Evolutionary conservation across 2,888 invertebrate genomes (phyloP), one percentile per base, ranked within the genome.

Genomic region (Epinotia demarniana): DNA sequence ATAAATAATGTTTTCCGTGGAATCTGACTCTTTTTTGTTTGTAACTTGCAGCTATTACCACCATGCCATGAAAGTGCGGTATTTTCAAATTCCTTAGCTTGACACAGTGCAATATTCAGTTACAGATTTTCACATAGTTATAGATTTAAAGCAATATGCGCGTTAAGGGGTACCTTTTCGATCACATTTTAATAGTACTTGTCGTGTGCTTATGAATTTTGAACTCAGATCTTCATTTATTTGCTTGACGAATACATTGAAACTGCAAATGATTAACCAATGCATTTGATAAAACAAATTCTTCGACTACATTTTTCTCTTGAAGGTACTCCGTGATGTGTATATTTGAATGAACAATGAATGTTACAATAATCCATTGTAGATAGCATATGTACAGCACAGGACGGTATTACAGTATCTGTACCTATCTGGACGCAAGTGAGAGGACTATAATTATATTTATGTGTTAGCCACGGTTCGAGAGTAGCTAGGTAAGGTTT

Each of bases 401-500:
- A 86, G 78, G 79, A 82, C 80, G 85, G 85, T 87, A 85, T 86
- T 86, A 82, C 82, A 82, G 82, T 79, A 87, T 88, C 87, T 87
- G 86, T 89, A 90, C 86, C 89, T 88, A 88, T 83, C 87, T 58
- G 74, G 89, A 86, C 85, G 81, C 86, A 88, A 86, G 90, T 90
- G 92, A 91, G 86, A 89, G 87, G 89, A 90, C 88, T 91, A 92
- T 92, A 90, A 90, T 89, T 84, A 88, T 90, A 89, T 89, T 85
- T 88, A 89, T 84, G 87, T 89, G 88, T 88, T 89, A 89, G 86
- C 90, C 89, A 87, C 86, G 87, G 80, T n/a, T 79, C 86, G 86
- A 89, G 87, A 87, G 86, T 90, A 91, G 89, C 88, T 93, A 90
- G 94, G 93, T 94, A 92, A 94, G 92, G 91, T 94, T 93, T 94